Evolutionary conservation across 2,888 invertebrate genomes (phyloP), one percentile per base, ranked within the genome.

Genomic region (Scaptomyza reducta): DNA sequence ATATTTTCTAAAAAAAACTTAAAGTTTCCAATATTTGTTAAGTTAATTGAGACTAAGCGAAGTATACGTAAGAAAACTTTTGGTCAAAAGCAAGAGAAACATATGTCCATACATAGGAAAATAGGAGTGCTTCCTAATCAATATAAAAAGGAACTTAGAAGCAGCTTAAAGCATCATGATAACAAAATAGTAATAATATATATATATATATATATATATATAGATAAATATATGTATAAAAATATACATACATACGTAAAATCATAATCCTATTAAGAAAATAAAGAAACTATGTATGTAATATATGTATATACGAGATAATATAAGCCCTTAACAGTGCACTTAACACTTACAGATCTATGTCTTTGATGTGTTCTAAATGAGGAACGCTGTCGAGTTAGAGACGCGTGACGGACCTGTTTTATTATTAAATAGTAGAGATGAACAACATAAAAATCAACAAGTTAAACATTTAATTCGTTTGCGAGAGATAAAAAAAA

Each of bases 401-500:
- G 93, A 90, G 95, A 95, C 91, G 94, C 94, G 92, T 95, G 95
- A 92, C 95, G 94, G 92, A 95, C 95, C 95, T 95, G 92, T 85
- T 89, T 80, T 80, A 70, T 82, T 82, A 70, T 78, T 66, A 72
- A 60, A 77, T 74, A 78, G 72, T 88, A 79, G 77, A 86, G 83
- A 84, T 86, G 87, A 54, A 62, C 77, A 76, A 65, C 77, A 77
- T 72, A 74, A 74, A 70, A 70, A 61, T 69, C 55, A 70, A 63
- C 51, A 59, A 68, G 25, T 73, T 77, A 60, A 71, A 67, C 53
- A 73, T 59, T 29, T 44, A 60, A 59, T 67, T 27, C 54, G 49
- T 47, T 56, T 33, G 7, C 41, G 50, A 58, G 27, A 47, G 40
- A 65, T 58, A 22, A 35, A 38, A 9, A 27, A 47, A 44, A 45